Conservation (phyloP, 2,113 vertebrate species). For the Siniperca knerii region DNA sequence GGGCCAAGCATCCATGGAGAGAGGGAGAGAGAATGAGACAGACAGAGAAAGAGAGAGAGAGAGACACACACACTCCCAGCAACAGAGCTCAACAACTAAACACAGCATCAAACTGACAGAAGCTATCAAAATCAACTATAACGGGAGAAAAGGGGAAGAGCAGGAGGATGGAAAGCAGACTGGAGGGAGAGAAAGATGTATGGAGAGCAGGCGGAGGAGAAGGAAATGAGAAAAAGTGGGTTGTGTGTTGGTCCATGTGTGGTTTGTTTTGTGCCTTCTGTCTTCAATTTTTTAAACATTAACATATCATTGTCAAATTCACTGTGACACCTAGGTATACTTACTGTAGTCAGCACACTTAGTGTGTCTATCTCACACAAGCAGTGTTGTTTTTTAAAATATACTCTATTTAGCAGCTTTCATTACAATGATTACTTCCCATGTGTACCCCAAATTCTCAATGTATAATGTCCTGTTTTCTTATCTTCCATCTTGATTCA, state of each 20-base stretch:
- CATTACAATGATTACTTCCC: neutral
- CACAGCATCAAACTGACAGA: slow-evolving; percentile 50
- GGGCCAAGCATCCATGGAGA: slow-evolving; percentile 10
- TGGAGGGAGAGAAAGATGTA: neutral
- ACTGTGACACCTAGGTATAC: neutral
- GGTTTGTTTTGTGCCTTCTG: neutral
- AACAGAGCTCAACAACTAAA: slow-evolving; percentile 34
- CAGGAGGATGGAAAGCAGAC: slow-evolving; percentile 7
- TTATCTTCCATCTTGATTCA: neutral
- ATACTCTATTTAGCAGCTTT: neutral
- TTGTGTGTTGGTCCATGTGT: slow-evolving; percentile 2
- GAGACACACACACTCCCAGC: neutral
- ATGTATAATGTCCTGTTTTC: neutral
- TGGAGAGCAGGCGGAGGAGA: neutral
- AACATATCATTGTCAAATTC: neutral
- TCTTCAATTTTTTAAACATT: neutral
- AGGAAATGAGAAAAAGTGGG: neutral
- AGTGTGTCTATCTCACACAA: neutral
- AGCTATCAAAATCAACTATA: slow-evolving; percentile 52
- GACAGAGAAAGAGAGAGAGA: neutral
- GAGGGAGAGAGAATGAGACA: neutral
- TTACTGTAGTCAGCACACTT: neutral
- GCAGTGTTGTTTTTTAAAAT: neutral
- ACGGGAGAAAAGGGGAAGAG: slow-evolving; percentile 9
- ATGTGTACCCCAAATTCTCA: neutral